Conservation (phyloP, 2,888 invertebrate genomes). For the Parelbella ahira region DNA sequence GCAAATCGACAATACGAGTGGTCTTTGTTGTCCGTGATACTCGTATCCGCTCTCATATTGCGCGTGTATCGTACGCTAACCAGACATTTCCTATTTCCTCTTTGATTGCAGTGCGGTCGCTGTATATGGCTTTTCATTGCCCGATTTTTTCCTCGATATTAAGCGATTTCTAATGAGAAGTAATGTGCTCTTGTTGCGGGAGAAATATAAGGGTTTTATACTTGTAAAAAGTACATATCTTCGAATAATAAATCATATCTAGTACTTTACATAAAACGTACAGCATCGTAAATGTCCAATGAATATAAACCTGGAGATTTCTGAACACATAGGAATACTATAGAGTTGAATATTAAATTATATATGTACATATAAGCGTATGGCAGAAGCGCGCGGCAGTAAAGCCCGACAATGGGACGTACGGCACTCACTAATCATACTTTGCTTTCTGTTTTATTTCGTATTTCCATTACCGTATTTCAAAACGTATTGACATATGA, state of each 20-base stretch:
- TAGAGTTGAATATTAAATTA: no score
- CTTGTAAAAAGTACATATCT: no score
- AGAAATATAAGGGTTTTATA: no score
- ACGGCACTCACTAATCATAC: constrained; percentile 78
- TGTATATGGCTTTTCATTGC: constrained; percentile 23
- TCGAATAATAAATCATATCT: no score
- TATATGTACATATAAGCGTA: constrained; percentile 59
- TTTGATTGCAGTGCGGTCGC: constrained; percentile 46
- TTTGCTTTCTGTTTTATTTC: constrained; percentile 80
- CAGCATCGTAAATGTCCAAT: no score
- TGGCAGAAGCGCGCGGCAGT: constrained; percentile 58
- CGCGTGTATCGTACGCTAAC: constrained; percentile 36
- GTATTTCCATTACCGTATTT: constrained; percentile 80
- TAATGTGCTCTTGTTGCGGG: no score
- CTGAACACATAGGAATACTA: no score
- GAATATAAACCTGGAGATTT: no score
- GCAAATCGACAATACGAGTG: constrained; percentile 25
- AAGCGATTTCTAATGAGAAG: no score
- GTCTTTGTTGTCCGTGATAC: constrained; percentile 26
- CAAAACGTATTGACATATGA: constrained; percentile 79
- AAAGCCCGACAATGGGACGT: constrained; percentile 72
- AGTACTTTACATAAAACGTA: no score
- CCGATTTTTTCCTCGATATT: constrained; percentile 16
- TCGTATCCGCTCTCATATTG: constrained; percentile 35
- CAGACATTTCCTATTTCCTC: constrained; percentile 49